Percentiles rank a stretch among this genome's conserved stretches.
Evolutionary conservation across 2,888 invertebrate genomes (phyloP).

Genomic region (Ormyrus thymus): DNA sequence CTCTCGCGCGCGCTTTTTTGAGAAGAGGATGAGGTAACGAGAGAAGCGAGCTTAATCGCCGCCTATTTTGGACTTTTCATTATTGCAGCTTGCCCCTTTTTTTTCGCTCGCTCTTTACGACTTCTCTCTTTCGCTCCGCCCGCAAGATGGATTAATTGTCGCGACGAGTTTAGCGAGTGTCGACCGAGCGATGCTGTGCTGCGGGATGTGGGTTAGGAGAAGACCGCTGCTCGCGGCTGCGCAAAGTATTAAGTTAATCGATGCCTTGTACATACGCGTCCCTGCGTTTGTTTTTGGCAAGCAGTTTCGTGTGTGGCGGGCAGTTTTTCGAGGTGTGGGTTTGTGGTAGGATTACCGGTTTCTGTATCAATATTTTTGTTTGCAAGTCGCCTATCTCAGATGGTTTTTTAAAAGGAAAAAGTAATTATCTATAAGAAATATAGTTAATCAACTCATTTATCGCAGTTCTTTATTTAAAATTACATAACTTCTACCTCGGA

Average conservation of each 20-base stretch:
- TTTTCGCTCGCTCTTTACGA: not conserved
- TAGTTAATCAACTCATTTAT: no score
- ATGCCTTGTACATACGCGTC: constrained; percentile 1
- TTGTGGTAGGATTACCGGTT: no score
- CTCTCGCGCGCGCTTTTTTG: not conserved
- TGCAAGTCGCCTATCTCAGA: no score
- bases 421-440: no score
- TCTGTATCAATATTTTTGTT: no score
- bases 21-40: not conserved
- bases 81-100: not conserved
- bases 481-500: no score
- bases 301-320: constrained; percentile 4
- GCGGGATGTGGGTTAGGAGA: not conserved
- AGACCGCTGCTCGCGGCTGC: not conserved
- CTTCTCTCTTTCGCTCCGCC: constrained; percentile 1
- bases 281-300: constrained; percentile 21
- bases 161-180: constrained; percentile 29
- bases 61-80: constrained; percentile 30
- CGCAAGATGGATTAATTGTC: constrained; percentile 42
- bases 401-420: no score
- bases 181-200: not conserved
- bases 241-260: constrained; percentile 39
- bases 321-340: not conserved
- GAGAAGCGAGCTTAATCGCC: constrained; percentile 15
- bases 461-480: no score